A percentile compares a stretch with the other conserved stretches of the same genome.
Evolutionary conservation across 2,888 invertebrate genomes (phyloP).

Genomic region (Empis livida): DNA sequence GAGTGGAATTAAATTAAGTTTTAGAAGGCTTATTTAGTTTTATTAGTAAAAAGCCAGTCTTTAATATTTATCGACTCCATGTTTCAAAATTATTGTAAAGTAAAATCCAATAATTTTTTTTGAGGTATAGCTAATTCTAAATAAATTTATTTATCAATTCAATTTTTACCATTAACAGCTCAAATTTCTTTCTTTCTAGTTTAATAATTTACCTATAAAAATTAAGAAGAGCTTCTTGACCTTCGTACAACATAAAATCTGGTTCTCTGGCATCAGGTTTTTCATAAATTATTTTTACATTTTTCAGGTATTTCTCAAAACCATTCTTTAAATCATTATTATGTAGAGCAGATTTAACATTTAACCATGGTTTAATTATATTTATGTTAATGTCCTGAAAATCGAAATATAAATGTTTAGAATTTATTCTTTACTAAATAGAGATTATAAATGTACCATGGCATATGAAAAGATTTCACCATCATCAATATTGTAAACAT

Average conservation of each 20-base stretch:
- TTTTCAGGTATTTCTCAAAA: constrained; percentile 62
- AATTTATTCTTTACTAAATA: background rate
- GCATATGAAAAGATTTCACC: constrained; percentile 58
- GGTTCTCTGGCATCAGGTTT: constrained; percentile 78
- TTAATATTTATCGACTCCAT: too few relatives aligned
- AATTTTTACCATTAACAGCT: too few relatives aligned
- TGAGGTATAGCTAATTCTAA: too few relatives aligned
- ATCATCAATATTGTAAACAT: constrained; percentile 58
- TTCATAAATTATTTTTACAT: constrained; percentile 55
- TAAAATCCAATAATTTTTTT: too few relatives aligned
- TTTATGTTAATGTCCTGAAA: constrained; percentile 59
- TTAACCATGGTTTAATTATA: constrained; percentile 61
- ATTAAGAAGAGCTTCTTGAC: constrained; percentile 63
- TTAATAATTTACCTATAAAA: constrained; percentile 62
- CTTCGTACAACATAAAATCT: constrained; percentile 82
- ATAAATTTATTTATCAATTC: too few relatives aligned
- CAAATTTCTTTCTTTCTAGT: too few relatives aligned
- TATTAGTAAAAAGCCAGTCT: too few relatives aligned
- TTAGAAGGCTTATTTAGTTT: too few relatives aligned
- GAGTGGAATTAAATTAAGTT: too few relatives aligned
- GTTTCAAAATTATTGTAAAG: too few relatives aligned
- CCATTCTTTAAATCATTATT: constrained; percentile 58
- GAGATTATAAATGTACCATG: constrained; percentile 44
- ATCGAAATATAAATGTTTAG: background rate
- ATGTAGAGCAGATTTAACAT: constrained; percentile 53